Evolutionary conservation across 2,797 vertebrate species (phyloP), one percentile per base, ranked within the genome.

Genomic region (Megalops cyprinoides): DNA sequence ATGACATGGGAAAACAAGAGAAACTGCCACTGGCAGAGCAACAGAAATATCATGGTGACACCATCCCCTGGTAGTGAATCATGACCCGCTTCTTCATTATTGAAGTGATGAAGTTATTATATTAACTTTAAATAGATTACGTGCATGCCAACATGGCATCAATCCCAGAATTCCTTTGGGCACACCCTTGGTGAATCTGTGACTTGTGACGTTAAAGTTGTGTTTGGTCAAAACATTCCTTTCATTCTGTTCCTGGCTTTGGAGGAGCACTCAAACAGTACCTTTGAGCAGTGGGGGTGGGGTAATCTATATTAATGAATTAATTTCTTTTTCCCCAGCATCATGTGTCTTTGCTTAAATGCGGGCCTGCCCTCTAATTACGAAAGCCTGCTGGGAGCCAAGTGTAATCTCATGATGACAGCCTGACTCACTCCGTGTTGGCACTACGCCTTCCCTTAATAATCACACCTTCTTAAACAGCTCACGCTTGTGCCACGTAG

Each of bases 341-440:
- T 76, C 28, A 37, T 34, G 48, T 55, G 74, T 76, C 49, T 23
- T 53, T 9, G 48, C 48, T 53, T 76, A 53, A 76, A 46, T 49
- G 31, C 73, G 18, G 28, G 74, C 25, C 20, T 55, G 48, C 74
- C 74, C 48, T 76, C 15, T 53, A 76, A 56, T 76, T 76, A 53
- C 48, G 23, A 46, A 34, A 51, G 65, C 48, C 31, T 18, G 5
- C 25, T 3, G 25, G 48, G 31, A 76, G 48, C 49, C 48, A 39
- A 76, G 9, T 55, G 48, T 46, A 53, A 53, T 76, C 74, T 53
- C 74, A 76, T 74, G 73, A 74, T 51, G 46, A 14, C 74, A 34
- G 74, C 48, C 37, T 76, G 74, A 76, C 74, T 76, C 74, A 76
- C 20, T 34, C 28, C 53, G 51, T 25, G 31, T 74, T 37, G 74